Percentiles rank a stretch among this genome's conserved stretches.
Evolutionary conservation across 2,113 vertebrate species (phyloP).

Genomic region (Dipodomys spectabilis): DNA sequence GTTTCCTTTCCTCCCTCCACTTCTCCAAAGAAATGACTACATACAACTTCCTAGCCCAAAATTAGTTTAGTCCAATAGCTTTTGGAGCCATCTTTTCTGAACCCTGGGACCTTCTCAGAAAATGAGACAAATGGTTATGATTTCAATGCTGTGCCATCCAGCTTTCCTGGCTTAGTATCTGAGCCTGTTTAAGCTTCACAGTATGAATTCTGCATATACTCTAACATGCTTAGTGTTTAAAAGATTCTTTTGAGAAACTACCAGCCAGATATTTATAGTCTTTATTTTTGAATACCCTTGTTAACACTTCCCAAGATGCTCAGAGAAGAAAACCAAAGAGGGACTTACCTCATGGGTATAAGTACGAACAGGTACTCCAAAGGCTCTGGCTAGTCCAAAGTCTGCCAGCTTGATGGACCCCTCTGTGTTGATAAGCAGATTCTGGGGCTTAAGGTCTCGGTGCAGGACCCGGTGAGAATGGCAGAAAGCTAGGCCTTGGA

Average conservation of each 20-base stretch:
- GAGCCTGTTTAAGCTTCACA: not conserved
- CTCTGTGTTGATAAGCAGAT: slow-evolving; percentile 96
- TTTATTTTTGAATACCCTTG: not conserved
- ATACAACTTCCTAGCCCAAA: slow-evolving; percentile 30
- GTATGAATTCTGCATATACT: slow-evolving; percentile 26
- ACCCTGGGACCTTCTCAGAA: not conserved
- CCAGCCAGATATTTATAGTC: slow-evolving; percentile 38
- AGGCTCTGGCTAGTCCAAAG: slow-evolving; percentile 96
- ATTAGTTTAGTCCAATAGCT: not conserved
- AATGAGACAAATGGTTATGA: slow-evolving; percentile 51
- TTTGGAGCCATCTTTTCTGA: slow-evolving; percentile 33
- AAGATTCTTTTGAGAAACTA: slow-evolving; percentile 49
- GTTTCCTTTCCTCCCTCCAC: not conserved
- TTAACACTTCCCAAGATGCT: slow-evolving; percentile 29
- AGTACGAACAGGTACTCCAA: slow-evolving; percentile 96
- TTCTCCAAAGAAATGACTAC: not conserved
- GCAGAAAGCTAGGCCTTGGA: slow-evolving; percentile 97
- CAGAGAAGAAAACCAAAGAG: slow-evolving; percentile 15
- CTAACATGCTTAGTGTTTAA: slow-evolving; percentile 23
- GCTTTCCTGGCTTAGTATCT: slow-evolving; percentile 25
- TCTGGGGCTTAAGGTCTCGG: slow-evolving; percentile 96
- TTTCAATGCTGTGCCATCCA: slow-evolving; percentile 36
- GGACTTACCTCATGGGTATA: slow-evolving; percentile 94
- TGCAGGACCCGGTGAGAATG: slow-evolving; percentile 97
- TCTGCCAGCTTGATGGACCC: slow-evolving; percentile 97